Base-by-base conservation (phyloP, 2,113 vertebrate species). In the Chloebia gouldiae region DNA sequence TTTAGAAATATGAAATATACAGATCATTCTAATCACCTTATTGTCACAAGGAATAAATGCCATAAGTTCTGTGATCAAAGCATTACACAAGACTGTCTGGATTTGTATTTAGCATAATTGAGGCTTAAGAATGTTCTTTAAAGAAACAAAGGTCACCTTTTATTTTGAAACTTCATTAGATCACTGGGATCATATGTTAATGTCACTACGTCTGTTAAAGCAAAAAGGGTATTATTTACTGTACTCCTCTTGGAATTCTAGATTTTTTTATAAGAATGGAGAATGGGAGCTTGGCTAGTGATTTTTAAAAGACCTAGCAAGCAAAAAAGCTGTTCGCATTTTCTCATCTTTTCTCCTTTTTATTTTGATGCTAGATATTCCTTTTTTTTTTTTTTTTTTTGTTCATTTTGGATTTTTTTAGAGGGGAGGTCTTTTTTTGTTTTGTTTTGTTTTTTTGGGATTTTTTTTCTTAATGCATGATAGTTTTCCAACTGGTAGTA, bases 21-120 rank as follows among this genome's bases (percentile, higher is more conserved):
- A 91, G 66, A 69, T 92, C 3, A 35, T 78, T 96, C 60, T 89
- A 95, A 97, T 95, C 80, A 96, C 51, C 71, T 92, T 93, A 95
- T 94, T 91, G 87, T 91, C 91, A 83, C 75, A 73, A 85, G n/a
- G 44, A n/a, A 91, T 96, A 90, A 92, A 79, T 87, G 73, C 68
- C 64, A 1, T 87, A 69, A 72, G 10, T 91, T 92, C 76, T 89
- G 30, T 83, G 92, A 97, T 97, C 92, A 97, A 97, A 97, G 93
- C 73, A 76, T 64, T 86, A 16, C 27, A 49, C 76, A 86, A 44
- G 54, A 86, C 40, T 93, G 33, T 17, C 37, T 93, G 42, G 16
- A 61, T 75, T 56, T 88, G 65, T 78, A 63, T 84, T 93, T 75
- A 88, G 44, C 44, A 60, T 81, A 96, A 81, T 7, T 60, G 80